Evolutionary conservation across 2,113 vertebrate genomes (phyloP), one percentile per base, ranked within the genome.

Genomic region (Daphoenositta chrysoptera): DNA sequence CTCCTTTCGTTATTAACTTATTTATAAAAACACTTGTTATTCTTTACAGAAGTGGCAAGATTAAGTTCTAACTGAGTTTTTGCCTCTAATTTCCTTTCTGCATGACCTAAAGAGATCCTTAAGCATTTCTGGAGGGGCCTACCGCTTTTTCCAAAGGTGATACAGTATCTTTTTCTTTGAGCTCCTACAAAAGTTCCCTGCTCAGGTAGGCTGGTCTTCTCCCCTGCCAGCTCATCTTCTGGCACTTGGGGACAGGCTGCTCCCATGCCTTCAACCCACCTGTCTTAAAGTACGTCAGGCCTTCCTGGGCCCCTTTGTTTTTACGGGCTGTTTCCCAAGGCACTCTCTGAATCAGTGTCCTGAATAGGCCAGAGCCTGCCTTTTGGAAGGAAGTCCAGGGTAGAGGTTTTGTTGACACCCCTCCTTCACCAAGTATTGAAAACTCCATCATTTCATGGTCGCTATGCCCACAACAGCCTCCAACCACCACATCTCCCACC

Each of bases 401-500:
- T 4, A 45, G 48, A 37, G 50, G 40, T 11, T 56, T 26, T 80
- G 26, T 31, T 56, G 50, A 56, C 4, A n/a, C 20, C 39, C 5
- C 15, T 65, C 39, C 20, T 54, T 45, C 48, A 30, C 33, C 20
- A 56, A 45, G 27, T 37, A 66, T 1, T 37, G 27, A 56, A 45
- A 66, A 45, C 21, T 56, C 40, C 40, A 39, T 21, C 10, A 13
- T 47, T 33, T 17, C 16, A 19, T 39, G n/a, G 30, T 47, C 3
- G 2, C 19, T 27, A 15, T 35, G 24, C 45, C 50, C 73, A 53
- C 0, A 0, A 60, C 15, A 31, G 28, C 30, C 35, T 63, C 19
- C 8, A 47, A 47, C 48, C 48, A 79, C 48, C 65, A 48, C 48
- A 42, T 22, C 48, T 40, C 50, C 57, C 35, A 64, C 42, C 31